Evolutionary conservation across 1,140 invertebrate species (phyloP), one percentile per base, ranked within the genome.

Genomic region (Tetramorium simillimum): DNA sequence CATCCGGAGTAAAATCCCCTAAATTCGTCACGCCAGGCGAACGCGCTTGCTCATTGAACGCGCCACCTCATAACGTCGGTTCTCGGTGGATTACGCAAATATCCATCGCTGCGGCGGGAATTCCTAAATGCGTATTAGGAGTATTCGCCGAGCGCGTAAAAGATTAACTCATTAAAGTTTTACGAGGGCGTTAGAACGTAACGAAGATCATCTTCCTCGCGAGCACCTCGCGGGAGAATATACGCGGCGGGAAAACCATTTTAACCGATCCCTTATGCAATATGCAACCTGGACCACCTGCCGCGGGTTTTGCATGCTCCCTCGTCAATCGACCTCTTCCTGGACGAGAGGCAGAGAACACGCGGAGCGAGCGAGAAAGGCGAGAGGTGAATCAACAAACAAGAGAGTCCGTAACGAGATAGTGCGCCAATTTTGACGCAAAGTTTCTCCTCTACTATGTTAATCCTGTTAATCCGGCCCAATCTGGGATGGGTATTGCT

Each of bases 391-490:
- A 87, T 90, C 86, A 76, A 89, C 89, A 90, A 90, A 90, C 89
- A 90, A 81, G 88, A 58, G 88, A 90, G 85, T 78, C 86, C 78
- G 89, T 90, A 87, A 88, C 86, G 81, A 87, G 87, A 82, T 85
- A 82, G 87, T 65, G 85, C 86, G 86, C 82, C 88, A 86, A 90
- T 91, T 82, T 90, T 91, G 76, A 91, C 84, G 77, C 76, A 72
- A 58, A 88, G 77, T 88, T 90, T 77, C 82, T 82, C 46, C 89
- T 84, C 80, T 84, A 84, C 80, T 84, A 84, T 84, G 80, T 84
- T 84, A 84, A 84, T 84, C 80, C 80, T 84, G 80, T 84, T 84
- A 84, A 84, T 84, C 80, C 80, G 28, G 43, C 43, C 69, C 80
- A 84, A 84, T 84, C 69, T 84, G 80, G 80, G 24, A 46, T 62